Percentiles rank a stretch among this genome's conserved stretches.
These are phyloP conservation scores for Seira musarum DNA, from an alignment of 2,888 invertebrate species.

Conservation along the genomic window DNA sequence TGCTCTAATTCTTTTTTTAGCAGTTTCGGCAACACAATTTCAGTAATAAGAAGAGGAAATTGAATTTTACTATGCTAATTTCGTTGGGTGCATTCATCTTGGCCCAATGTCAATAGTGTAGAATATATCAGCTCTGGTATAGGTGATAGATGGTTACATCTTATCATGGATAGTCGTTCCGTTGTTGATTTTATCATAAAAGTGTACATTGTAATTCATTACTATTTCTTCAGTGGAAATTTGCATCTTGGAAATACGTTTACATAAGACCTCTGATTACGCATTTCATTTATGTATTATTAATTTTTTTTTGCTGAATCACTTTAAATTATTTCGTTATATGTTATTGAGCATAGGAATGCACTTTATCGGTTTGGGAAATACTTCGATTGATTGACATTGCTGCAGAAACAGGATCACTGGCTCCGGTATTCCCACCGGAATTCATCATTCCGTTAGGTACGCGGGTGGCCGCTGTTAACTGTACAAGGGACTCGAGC, in stretches of 20 bases:
- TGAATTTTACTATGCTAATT: too few relatives aligned
- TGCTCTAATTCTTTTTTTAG: too few relatives aligned
- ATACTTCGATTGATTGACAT: slow-evolving; percentile 52
- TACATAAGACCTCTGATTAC: background rate
- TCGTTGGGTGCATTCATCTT: too few relatives aligned
- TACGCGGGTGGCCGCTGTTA: slow-evolving; percentile 65
- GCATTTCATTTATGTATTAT: background rate
- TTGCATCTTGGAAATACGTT: background rate
- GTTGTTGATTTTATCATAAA: background rate
- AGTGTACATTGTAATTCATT: background rate
- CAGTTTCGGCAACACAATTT: too few relatives aligned
- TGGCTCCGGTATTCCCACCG: slow-evolving; percentile 3
- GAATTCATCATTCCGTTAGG: slow-evolving; percentile 53
- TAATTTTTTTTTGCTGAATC: background rate
- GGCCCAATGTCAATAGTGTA: too few relatives aligned
- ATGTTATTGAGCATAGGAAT: slow-evolving; percentile 53
- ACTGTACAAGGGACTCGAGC: slow-evolving; percentile 66
- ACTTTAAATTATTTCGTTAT: background rate
- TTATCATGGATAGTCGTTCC: too few relatives aligned
- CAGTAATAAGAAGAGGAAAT: too few relatives aligned
- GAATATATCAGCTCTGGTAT: too few relatives aligned
- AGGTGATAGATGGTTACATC: too few relatives aligned
- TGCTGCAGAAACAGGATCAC: slow-evolving; percentile 33
- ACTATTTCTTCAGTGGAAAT: background rate
- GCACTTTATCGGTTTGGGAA: slow-evolving; percentile 46